Base-by-base conservation (phyloP, 2,797 vertebrate genomes). In the Acrossocheilus wenchowensis region DNA sequence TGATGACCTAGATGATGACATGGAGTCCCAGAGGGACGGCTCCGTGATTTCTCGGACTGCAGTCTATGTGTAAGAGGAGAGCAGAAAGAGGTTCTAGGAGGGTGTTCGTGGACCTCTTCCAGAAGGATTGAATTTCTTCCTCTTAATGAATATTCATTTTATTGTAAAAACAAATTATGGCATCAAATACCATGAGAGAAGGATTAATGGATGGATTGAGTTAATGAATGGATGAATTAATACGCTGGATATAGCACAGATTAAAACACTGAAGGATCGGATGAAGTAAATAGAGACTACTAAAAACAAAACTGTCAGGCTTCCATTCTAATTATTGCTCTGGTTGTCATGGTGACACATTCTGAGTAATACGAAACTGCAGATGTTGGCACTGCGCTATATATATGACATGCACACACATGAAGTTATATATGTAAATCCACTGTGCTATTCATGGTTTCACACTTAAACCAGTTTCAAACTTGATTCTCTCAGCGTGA, bases 31-130 rank as follows among this genome's bases (percentile, higher is more conserved):
- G 91, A 93, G 95, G 39, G 97, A 98, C 0, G 97, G 97, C 80
- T 98, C 97, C 0, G 95, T 98, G 92, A 97, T 98, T 92, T 98
- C 97, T n/a, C 95, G 96, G 93, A 96, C 96, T 92, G 96, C 97
- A 0, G 97, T 98, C 83, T 98, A 97, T 3, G 97, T 97, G 93
- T 97, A 96, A 86, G 84, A 83, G 68, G 45, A 84, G 69, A 39
- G 43, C 5, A 12, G 34, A 73, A 17, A 71, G 85, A 75, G 78
- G 45, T 74, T 74, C 41, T 17, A 14, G 21, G 12, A 62, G 54
- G 21, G 57, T 82, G 39, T 14, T 36, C 26, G 68, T 77, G 73
- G 85, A 82, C 86, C 71, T 90, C 88, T 89, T 90, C 90, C 84
- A 77, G 2, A n/a, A 88, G 90, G 92, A 94, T 92, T 81, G 11